These are phyloP conservation scores for Mythimna loreyi DNA, from an alignment of 2,888 invertebrate species.

Conservation along the genomic window DNA sequence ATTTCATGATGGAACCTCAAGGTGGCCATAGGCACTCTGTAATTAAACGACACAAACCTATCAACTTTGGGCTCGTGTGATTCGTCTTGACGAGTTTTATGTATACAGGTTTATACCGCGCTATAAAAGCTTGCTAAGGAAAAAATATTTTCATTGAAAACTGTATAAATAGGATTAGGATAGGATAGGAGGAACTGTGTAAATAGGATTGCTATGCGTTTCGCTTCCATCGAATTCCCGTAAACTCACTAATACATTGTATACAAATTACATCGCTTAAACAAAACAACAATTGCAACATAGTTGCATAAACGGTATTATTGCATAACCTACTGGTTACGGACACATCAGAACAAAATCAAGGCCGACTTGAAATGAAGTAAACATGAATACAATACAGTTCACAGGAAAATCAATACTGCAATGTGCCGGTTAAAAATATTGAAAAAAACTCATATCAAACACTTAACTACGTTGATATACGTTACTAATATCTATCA, in stretches of 20 bases:
- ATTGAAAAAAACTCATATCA: background rate
- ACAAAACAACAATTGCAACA: background rate
- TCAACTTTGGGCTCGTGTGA: no score
- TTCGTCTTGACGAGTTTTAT: no score
- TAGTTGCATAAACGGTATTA: background rate
- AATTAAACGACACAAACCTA: no score
- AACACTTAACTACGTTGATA: background rate
- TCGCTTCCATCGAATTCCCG: no score
- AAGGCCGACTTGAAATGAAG: constrained; percentile 20
- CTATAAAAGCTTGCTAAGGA: no score
- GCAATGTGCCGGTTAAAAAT: background rate
- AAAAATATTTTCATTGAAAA: no score
- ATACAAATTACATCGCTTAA: background rate
- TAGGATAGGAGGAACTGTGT: no score
- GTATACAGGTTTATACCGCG: no score
- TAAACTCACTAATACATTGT: background rate
- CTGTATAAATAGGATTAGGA: no score
- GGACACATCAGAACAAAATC: constrained; percentile 25
- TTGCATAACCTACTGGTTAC: background rate
- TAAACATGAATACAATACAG: background rate
- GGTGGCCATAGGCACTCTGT: no score
- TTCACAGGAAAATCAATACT: constrained; percentile 33
- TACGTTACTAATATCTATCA: background rate
- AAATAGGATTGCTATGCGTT: no score
- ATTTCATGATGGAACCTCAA: no score